Conservation (phyloP, 2,113 vertebrate species). For the Silurus asotus region DNA sequence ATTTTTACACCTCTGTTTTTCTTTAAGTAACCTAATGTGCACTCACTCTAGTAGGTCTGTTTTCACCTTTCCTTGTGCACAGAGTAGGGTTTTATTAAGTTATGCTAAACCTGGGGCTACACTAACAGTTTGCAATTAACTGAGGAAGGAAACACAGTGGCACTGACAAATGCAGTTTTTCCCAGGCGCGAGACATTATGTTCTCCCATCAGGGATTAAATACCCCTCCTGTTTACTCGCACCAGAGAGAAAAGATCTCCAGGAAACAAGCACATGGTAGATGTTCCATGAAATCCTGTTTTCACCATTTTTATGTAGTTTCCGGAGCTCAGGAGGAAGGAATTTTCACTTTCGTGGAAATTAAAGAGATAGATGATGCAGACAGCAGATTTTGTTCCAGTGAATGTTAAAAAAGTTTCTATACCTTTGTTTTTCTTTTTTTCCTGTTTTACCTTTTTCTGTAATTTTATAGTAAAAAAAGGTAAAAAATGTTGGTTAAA, state of each 20-base stretch:
- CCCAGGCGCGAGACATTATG: slow-evolving; percentile 49
- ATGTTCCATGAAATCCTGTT: slow-evolving; percentile 55
- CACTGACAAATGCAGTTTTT: slow-evolving; percentile 52
- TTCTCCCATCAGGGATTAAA: slow-evolving; percentile 45
- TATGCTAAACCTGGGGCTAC: slow-evolving; percentile 30
- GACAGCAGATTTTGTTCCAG: slow-evolving; percentile 2
- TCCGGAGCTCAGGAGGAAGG: slow-evolving; percentile 41
- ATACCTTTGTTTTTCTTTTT: background rate
- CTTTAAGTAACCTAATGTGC: background rate
- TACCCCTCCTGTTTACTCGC: slow-evolving; percentile 41
- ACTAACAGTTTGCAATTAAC: slow-evolving; percentile 47
- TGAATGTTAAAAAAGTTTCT: background rate
- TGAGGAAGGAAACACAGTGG: slow-evolving; percentile 49
- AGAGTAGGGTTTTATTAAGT: background rate
- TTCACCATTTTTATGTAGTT: slow-evolving; percentile 46
- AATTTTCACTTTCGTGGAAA: slow-evolving; percentile 44
- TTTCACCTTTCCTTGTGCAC: background rate
- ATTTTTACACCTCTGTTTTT: background rate
- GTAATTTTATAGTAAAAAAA: background rate
- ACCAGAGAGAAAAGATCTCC: slow-evolving; percentile 41
- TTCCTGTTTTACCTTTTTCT: background rate
- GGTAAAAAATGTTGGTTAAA: background rate
- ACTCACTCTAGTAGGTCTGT: background rate
- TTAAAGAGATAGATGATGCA: slow-evolving; percentile 25
- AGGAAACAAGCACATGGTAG: slow-evolving; percentile 52